Base-by-base conservation (phyloP, 2,888 invertebrate genomes). In the Anagyrus pseudococci region DNA sequence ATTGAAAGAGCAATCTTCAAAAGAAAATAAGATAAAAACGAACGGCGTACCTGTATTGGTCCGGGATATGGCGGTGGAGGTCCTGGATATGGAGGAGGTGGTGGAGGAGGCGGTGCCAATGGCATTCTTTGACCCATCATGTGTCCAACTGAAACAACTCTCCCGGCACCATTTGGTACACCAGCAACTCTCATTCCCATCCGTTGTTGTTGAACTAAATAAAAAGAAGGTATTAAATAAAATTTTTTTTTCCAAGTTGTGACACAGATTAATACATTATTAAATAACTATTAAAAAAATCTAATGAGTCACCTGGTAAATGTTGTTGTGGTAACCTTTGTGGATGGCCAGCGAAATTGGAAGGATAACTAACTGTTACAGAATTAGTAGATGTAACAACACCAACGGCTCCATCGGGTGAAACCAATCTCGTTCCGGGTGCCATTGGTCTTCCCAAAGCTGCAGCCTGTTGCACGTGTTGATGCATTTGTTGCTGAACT, bases 1-100 rank as follows among this genome's bases (percentile, higher is more conserved):
- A n/a, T n/a, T n/a, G n/a, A n/a, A n/a, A n/a, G n/a, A n/a, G n/a
- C n/a, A 33, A 33, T 33, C 13, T 33, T 33, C 33, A 33, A 25
- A 57, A 48, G 49, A 6, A 22, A 20, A 22, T 8, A 43, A 17
- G 43, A 17, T 43, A n/a, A 6, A 33, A 44, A 54, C 23, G 2
- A 33, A 54, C 13, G n/a, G 17, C 20, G 13, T 73, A 81, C 81
- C 77, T 80, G 83, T 69, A 79, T 81, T 8, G 84, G 86, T 1
- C 86, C 87, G 25, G 88, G 89, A 75, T 88, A 88, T 17, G 88
- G 88, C n/a, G 88, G 88, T 17, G 89, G 88, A 6, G 89, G 89
- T 50, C 89, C 89, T 22, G 88, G 88, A 80, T 88, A 86, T 61
- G 90, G 88, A 29, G 91, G 91, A 2, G 90, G 90, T 26, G 89